Base-by-base conservation (phyloP, 2,797 vertebrate genomes). In the Microctenopoma steveboyesi region DNA sequence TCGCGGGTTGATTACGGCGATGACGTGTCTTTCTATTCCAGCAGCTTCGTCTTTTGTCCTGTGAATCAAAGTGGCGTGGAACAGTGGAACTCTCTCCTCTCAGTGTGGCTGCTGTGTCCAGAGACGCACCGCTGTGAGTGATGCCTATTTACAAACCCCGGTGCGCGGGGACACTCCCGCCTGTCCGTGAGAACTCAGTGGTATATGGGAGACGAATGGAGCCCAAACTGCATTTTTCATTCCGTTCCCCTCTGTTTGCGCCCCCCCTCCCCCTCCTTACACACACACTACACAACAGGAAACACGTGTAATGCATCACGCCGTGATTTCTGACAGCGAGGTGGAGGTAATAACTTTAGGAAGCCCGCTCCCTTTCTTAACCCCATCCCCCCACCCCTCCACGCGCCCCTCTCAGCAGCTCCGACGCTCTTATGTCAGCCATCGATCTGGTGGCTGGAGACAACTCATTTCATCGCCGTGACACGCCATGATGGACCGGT, bases 391-490 rank as follows among this genome's bases (percentile, higher is more conserved):
- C 53, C 35, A 53, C 37, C 35, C 53, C 71, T 50, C 37, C 54
- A 15, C 27, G 65, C 30, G 13, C 61, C 68, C 39, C 84, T 89
- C 89, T 86, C 87, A 86, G 87, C 85, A 76, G 91, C 81, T 88
- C 9, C 85, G 85, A 55, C 90, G 90, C 78, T 83, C 93, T 93
- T 87, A 88, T 96, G 95, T 95, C 95, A 95, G 93, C 93, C 96
- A 97, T 97, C 95, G 96, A 96, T 97, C 95, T 92, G 84, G 65
- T 64, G 74, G 82, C 75, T 91, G 91, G 92, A 96, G 96, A 98
- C 97, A 96, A 96, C 96, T 98, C 95, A 97, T 98, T 98, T 96
- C 94, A 95, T 95, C 95, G 94, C 92, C 84, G 87, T 95, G 96
- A 96, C 96, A 95, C 87, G 90, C 89, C 91, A 94, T 96, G 95